phyloP scores from a whole-genome alignment of 1,140 invertebrate species.

The Bombyx mandarina region DNA sequence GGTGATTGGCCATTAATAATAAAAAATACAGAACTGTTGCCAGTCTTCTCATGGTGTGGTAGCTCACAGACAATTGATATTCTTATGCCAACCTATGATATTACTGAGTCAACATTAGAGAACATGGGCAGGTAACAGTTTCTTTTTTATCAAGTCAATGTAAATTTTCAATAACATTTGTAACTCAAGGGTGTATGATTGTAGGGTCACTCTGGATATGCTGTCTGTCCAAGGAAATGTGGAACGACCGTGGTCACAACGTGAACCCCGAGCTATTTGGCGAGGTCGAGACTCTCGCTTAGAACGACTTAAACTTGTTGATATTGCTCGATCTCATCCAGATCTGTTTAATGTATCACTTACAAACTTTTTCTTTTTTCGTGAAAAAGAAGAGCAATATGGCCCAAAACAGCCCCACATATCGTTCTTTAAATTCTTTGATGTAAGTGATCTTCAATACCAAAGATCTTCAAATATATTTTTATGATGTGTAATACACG shows the following conservation, averaged over 20 bases:
- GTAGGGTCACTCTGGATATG: slow-evolving; percentile 89
- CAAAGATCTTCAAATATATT: background rate
- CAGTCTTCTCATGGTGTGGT: slow-evolving; percentile 98
- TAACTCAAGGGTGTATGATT: slow-evolving; percentile 22
- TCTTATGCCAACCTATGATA: slow-evolving; percentile 94
- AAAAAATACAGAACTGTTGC: slow-evolving; percentile 71
- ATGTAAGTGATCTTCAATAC: slow-evolving; percentile 74
- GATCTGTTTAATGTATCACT: slow-evolving; percentile 92
- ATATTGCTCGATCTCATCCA: slow-evolving; percentile 82
- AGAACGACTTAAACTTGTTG: slow-evolving; percentile 87
- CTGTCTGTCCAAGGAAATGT: slow-evolving; percentile 89
- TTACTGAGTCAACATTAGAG: slow-evolving; percentile 92
- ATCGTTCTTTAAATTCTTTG: slow-evolving; percentile 96
- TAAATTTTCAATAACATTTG: background rate
- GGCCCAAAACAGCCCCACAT: slow-evolving; percentile 87
- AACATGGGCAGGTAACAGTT: slow-evolving; percentile 85
- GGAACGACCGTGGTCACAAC: slow-evolving; percentile 80
- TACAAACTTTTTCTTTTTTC: slow-evolving; percentile 97
- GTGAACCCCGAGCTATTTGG: slow-evolving; percentile 88
- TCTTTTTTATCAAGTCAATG: background rate
- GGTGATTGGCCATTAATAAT: slow-evolving; percentile 94
- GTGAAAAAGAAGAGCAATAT: slow-evolving; percentile 87
- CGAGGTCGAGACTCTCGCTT: slow-evolving; percentile 90
- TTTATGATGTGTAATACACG: background rate
- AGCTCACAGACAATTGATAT: slow-evolving; percentile 89